phyloP scores from a whole-genome alignment of 92 coral and sea anemone genomes.

The Galaxea fascicularis region DNA sequence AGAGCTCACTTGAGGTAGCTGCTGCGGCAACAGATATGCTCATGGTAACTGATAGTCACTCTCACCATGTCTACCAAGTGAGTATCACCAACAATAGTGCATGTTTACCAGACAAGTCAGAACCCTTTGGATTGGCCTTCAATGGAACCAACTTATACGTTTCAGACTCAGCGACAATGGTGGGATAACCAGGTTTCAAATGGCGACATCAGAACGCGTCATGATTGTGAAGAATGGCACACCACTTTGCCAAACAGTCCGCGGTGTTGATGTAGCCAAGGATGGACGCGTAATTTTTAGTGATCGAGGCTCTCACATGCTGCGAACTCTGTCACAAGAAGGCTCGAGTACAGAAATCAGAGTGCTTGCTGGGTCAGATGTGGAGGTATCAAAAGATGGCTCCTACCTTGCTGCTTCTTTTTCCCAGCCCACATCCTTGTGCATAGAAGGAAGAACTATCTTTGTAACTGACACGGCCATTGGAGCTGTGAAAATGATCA shows the following conservation, averaged over 20 bases:
- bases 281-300: conserved; percentile 34
- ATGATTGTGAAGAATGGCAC: conserved; percentile 48
- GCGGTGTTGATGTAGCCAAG: conserved; percentile 33
- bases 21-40: conserved; percentile 42
- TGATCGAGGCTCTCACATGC: conserved; percentile 48
- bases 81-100: conserved; percentile 57
- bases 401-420: conserved; percentile 51
- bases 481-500: conserved; percentile 51
- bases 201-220: conserved; percentile 31
- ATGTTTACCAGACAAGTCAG: conserved; percentile 27
- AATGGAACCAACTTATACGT: conserved; percentile 27
- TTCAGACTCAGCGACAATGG: conserved; percentile 51
- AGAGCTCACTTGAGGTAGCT: conserved; percentile 9
- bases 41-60: conserved; percentile 16
- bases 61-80: conserved; percentile 41
- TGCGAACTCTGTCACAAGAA: conserved; percentile 30
- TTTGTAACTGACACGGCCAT: conserved; percentile 63
- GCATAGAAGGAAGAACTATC: conserved; percentile 47
- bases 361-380: conserved; percentile 56
- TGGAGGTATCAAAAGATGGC: conserved; percentile 42
- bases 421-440: conserved; percentile 53
- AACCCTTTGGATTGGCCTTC: conserved; percentile 47
- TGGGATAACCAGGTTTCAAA: conserved; percentile 36
- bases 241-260: conserved; percentile 45
- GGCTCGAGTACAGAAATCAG: conserved; percentile 11